Evolutionary conservation across 2,797 vertebrate species (phyloP).

Genomic region (Ciconia nigra): DNA sequence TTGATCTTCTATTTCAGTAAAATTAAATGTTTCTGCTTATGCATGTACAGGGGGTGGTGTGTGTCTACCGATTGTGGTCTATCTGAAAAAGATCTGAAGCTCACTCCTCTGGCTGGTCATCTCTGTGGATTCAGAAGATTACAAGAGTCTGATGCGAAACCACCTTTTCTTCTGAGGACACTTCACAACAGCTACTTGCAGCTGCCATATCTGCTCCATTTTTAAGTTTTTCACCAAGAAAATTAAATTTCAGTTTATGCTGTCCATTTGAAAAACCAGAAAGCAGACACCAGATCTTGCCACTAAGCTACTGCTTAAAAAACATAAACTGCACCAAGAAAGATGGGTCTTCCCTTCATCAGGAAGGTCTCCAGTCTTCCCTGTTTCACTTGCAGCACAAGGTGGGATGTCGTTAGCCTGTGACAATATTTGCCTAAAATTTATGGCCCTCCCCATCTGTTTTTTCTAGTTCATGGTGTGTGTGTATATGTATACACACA

Average conservation of each 20-base stretch:
- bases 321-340: neutral
- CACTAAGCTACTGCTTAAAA: neutral
- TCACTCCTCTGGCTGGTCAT: neutral
- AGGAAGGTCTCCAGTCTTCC: neutral
- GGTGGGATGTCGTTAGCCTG: neutral
- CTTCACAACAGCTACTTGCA: neutral
- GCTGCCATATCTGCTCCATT: neutral
- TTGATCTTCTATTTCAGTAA: neutral
- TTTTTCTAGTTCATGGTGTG: neutral
- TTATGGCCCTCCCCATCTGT: neutral
- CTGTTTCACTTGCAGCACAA: neutral
- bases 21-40: neutral
- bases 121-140: neutral
- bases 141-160: neutral
- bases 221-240: neutral
- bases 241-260: neutral
- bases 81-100: neutral
- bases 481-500: too few species aligned
- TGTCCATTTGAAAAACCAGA: neutral
- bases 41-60: neutral
- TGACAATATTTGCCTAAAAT: neutral
- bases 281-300: neutral
- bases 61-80: rapidly evolving
- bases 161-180: neutral
- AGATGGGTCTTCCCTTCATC: neutral